A percentile compares a stretch with the other conserved stretches of the same genome.
These are phyloP conservation scores for Manis pentadactyla DNA, from an alignment of 2,797 vertebrate genomes.

Conservation along the genomic window DNA sequence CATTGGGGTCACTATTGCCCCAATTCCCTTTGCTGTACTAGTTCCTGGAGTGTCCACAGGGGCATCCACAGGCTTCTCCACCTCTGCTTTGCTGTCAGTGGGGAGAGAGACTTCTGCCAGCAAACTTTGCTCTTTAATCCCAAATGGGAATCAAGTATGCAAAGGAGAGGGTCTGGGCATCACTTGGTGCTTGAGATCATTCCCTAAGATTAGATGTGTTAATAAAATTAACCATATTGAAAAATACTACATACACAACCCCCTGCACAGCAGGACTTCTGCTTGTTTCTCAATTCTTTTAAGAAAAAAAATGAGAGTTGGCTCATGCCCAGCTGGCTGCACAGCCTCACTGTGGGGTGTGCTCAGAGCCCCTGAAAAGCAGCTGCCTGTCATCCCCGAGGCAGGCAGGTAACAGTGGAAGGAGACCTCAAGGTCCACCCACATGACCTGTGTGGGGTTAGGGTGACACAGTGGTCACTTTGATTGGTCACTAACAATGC, in stretches of 20 bases:
- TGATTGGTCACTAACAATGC: no score
- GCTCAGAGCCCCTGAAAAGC: background rate
- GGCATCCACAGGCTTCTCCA: background rate
- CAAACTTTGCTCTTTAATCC: background rate
- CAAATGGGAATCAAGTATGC: rapidly evolving
- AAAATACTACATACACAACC: rapidly evolving
- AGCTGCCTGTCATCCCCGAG: background rate
- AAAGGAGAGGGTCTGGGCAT: background rate
- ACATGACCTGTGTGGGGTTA: rapidly evolving
- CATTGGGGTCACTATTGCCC: rapidly evolving
- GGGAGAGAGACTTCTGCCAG: rapidly evolving
- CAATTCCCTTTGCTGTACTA: rapidly evolving
- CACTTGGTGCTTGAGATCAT: rapidly evolving
- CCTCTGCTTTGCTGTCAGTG: rapidly evolving
- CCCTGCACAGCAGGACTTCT: background rate
- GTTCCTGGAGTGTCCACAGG: background rate
- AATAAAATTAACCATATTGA: background rate
- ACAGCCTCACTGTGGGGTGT: background rate
- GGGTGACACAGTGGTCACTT: rapidly evolving
- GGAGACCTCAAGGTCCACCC: background rate
- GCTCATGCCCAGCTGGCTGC: rapidly evolving
- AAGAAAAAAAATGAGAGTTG: no score
- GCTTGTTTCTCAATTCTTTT: background rate
- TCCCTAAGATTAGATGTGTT: background rate
- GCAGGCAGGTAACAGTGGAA: no score